phyloP scores from a whole-genome alignment of 2,888 invertebrate genomes.

The Acanthosepion esculentum region DNA sequence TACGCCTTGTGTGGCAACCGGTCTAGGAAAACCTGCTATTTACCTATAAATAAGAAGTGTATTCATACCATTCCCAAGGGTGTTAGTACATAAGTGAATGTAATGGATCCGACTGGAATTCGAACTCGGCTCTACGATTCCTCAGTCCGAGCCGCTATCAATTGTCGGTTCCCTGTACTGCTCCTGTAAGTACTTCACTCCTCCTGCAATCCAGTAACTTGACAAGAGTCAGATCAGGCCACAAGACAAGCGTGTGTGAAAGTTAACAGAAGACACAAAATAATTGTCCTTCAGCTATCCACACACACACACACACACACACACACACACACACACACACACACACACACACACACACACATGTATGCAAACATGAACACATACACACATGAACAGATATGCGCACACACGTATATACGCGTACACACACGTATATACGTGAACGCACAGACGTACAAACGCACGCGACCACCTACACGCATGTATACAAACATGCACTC shows the following conservation, averaged over 20 bases:
- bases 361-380: not conserved
- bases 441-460: not conserved
- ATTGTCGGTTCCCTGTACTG: no score
- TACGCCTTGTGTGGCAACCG: no score
- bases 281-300: not conserved
- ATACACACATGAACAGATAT: not conserved
- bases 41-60: no score
- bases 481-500: not conserved
- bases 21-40: no score
- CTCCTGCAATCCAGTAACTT: no score
- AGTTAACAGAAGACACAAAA: not conserved
- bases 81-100: no score
- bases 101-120: no score
- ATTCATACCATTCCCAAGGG: no score
- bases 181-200: no score
- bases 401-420: not conserved
- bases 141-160: no score
- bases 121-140: no score
- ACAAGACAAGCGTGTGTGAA: not conserved
- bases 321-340: not conserved
- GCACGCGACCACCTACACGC: not conserved
- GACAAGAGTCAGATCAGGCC: not conserved
- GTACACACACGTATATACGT: not conserved
- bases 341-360: not conserved
- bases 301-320: not conserved